Percentiles rank a stretch among this genome's conserved stretches.
phyloP scores from a whole-genome alignment of 2,888 invertebrate genomes.

The Halictus quadricinctus region DNA sequence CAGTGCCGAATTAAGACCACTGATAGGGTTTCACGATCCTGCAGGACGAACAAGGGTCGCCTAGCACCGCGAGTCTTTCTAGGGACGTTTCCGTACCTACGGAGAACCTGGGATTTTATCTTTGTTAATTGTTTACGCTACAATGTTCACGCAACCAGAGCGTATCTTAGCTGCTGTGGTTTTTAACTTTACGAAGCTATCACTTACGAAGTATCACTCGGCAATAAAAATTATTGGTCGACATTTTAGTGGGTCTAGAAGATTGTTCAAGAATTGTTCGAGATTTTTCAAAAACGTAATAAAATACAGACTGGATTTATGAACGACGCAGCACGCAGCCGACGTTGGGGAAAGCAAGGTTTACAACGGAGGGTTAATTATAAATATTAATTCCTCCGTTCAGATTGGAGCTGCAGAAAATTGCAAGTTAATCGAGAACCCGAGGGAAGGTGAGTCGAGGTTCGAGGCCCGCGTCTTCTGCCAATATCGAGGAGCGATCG shows the following conservation, averaged over 20 bases:
- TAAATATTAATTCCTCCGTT: not conserved
- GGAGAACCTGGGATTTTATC: not conserved
- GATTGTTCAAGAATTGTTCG: too few species aligned
- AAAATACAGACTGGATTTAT: not conserved
- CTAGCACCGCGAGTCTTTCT: not conserved
- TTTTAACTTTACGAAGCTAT: too few species aligned
- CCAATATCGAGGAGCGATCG: constrained; percentile 10
- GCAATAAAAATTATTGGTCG: too few species aligned
- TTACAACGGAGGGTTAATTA: not conserved
- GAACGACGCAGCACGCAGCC: not conserved
- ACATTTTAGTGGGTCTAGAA: too few species aligned
- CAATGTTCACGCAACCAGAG: not conserved
- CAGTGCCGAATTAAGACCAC: constrained; percentile 46
- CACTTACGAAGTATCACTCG: too few species aligned
- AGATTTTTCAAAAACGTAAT: not conserved
- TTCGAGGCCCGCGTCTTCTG: not conserved
- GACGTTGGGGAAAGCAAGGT: not conserved
- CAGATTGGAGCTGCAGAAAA: not conserved
- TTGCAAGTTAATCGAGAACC: not conserved
- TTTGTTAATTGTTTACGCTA: not conserved
- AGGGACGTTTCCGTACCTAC: not conserved
- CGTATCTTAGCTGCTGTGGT: too few species aligned
- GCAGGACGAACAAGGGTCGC: not conserved
- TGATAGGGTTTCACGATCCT: constrained; percentile 42
- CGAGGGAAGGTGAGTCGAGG: not conserved